These are phyloP conservation scores for Timandra comae DNA, from an alignment of 2,888 invertebrate species.

Conservation along the genomic window DNA sequence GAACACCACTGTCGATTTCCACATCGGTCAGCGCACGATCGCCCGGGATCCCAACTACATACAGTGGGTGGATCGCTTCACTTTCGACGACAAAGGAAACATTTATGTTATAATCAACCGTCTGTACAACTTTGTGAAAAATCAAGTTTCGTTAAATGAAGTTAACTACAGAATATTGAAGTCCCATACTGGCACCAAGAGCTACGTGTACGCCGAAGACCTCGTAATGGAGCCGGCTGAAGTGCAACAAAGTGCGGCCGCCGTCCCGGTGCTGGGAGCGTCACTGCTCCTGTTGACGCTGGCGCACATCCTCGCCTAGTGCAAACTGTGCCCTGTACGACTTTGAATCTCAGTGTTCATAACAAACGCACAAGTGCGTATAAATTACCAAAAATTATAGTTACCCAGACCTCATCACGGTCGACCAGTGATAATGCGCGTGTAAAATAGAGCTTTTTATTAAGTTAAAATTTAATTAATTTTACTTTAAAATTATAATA, in stretches of 20 bases:
- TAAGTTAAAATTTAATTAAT: constrained; percentile 26
- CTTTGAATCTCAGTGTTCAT: constrained; percentile 39
- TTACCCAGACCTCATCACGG: constrained; percentile 65
- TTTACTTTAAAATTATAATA: constrained; percentile 19
- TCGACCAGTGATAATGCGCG: constrained; percentile 63
- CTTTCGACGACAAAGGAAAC: constrained; percentile 80
- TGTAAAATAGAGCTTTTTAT: constrained; percentile 64
- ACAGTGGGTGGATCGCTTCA: constrained; percentile 85
- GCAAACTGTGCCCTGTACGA: constrained; percentile 29
- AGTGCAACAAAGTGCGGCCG: constrained; percentile 39
- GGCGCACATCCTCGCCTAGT: constrained; percentile 61
- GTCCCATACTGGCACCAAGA: constrained; percentile 77
- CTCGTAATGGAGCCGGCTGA: constrained; percentile 23
- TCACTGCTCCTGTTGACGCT: constrained; percentile 48
- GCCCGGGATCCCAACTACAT: constrained; percentile 81
- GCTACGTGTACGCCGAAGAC: constrained; percentile 78
- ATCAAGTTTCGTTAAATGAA: constrained; percentile 74
- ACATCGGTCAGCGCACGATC: constrained; percentile 78
- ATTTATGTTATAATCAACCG: constrained; percentile 82
- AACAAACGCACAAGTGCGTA: constrained; percentile 53
- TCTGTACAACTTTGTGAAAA: constrained; percentile 80
- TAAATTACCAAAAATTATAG: constrained; percentile 70
- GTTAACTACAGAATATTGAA: constrained; percentile 82
- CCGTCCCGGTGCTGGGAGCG: constrained; percentile 39
- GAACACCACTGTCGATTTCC: constrained; percentile 79